Evolutionary conservation across 2,888 invertebrate species (phyloP), one percentile per base, ranked within the genome.

Genomic region (Cyrtodaria siliqua): DNA sequence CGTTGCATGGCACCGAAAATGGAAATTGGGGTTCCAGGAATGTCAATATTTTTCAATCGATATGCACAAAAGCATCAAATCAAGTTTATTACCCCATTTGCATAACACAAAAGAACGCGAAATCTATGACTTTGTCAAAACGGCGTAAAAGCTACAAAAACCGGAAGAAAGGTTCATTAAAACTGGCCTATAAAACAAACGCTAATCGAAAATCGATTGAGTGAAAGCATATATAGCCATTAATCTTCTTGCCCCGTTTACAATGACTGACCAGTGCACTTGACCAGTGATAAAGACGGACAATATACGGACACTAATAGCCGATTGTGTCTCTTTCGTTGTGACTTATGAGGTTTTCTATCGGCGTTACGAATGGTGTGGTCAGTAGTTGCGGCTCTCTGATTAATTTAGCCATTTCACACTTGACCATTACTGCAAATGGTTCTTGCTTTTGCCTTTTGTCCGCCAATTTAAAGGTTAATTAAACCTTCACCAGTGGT

Each of bases 241-340:
- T 72, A 66, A 27, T 66, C 59, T 52, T 63, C 55, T 64, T 71
- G 67, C 53, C 47, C 68, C 63, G 67, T 59, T 79, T 66, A 71
- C 70, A 70, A 70, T 74, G 63, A 64, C 79, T 55, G 52, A 29
- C 59, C 53, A 67, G 53, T 74, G 40, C 70, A 74, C 79, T 79
- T 79, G 79, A 74, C 79, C 79, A 63, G 53, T 56, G 60, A 74
- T 79, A 70, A 67, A 79, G 70, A 67, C 70, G 70, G 62, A 61
- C 70, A 57, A 62, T 38, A 40, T 29, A 49, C 59, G 66, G 33
- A 50, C 60, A 18, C 42, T 71, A 76, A 71, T 76, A 70, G 64
- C 27, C 56, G 16, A 55, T 49, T 56, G 47, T 64, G 64, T 66
- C 64, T 49, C 42, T 42, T 33, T 44, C 69, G 47, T 42, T 40